These are phyloP conservation scores for Calyptomena viridis DNA, from an alignment of 2,113 vertebrate species.

Conservation along the genomic window DNA sequence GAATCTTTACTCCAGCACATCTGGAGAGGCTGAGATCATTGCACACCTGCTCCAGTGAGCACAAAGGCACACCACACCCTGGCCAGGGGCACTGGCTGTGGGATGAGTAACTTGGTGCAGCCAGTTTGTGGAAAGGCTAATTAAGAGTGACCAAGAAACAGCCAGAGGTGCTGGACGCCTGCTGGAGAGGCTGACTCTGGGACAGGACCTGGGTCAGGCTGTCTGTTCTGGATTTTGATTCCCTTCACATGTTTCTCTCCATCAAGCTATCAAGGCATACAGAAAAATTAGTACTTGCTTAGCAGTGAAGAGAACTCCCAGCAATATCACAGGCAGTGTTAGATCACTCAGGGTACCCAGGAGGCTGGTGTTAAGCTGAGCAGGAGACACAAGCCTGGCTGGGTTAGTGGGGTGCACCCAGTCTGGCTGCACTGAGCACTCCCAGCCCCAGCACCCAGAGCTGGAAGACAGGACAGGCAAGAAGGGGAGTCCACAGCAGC, in stretches of 20 bases:
- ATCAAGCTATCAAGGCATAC: neutral
- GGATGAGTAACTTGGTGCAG: neutral
- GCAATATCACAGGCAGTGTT: rapidly evolving
- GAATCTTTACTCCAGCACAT: neutral
- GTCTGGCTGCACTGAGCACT: neutral
- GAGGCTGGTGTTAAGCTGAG: neutral
- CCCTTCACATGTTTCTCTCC: neutral
- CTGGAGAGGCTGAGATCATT: neutral
- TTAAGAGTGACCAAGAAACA: neutral
- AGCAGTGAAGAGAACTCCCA: neutral
- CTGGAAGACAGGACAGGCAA: neutral
- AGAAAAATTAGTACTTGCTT: neutral
- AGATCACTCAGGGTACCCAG: rapidly evolving
- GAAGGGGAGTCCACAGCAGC: neutral
- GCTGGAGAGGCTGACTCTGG: neutral
- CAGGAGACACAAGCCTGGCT: neutral
- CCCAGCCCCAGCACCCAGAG: neutral
- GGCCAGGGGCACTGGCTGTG: neutral
- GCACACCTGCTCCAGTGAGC: neutral
- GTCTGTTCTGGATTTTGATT: neutral
- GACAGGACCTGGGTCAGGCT: neutral
- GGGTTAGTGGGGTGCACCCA: neutral
- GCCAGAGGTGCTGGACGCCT: neutral
- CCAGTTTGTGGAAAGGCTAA: neutral
- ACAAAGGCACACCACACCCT: neutral